These are phyloP conservation scores for Limanda limanda DNA, from an alignment of 2,113 vertebrate species.

Conservation along the genomic window DNA sequence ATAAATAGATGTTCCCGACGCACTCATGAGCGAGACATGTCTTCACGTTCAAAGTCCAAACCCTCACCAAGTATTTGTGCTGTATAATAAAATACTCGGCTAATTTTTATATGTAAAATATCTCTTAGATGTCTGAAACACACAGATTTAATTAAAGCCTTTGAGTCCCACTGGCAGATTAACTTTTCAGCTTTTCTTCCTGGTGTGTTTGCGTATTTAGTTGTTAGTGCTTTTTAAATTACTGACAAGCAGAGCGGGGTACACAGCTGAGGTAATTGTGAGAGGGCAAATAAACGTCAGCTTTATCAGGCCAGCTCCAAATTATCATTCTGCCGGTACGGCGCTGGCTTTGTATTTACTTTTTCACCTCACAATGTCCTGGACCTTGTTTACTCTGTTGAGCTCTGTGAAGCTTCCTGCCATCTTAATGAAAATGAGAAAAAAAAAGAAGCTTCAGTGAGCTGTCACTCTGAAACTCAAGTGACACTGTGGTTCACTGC, in stretches of 20 bases:
- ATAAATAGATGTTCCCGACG: not conserved
- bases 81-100: not conserved
- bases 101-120: not conserved
- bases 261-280: slow-evolving; percentile 33
- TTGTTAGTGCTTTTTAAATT: slow-evolving; percentile 23
- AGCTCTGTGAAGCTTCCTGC: slow-evolving; percentile 9
- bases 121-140: not conserved
- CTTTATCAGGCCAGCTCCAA: slow-evolving; percentile 40
- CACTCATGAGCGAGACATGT: not conserved
- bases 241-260: slow-evolving; percentile 5
- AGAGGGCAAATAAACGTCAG: slow-evolving; percentile 37
- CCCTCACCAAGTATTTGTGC: not conserved
- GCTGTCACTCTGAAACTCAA: not conserved
- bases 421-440: slow-evolving; percentile 25
- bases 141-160: slow-evolving; percentile 32
- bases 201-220: slow-evolving; percentile 7
- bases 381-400: slow-evolving; percentile 28
- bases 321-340: slow-evolving; percentile 32
- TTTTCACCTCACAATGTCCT: slow-evolving; percentile 31
- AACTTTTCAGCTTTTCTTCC: not conserved
- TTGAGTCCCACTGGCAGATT: not conserved
- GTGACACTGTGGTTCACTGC: not conserved
- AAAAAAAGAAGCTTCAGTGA: slow-evolving; percentile 31
- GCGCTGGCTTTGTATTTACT: slow-evolving; percentile 21
- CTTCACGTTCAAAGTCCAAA: not conserved